Conservation (phyloP, 2,113 vertebrate species). For the Stegastes partitus region DNA sequence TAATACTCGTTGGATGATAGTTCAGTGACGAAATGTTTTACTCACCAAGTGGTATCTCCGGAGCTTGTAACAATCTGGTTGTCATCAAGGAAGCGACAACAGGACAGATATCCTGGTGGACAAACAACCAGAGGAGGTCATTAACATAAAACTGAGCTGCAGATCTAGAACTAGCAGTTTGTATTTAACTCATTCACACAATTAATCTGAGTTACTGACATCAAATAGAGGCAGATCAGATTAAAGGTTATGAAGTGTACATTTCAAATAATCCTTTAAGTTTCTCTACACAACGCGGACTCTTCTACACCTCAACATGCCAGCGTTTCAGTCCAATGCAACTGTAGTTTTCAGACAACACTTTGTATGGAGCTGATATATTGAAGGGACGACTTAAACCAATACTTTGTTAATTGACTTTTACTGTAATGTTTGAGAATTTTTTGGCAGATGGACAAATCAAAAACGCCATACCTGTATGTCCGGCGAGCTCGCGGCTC, state of each 20-base stretch:
- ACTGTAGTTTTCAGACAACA: neutral
- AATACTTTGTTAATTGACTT: neutral
- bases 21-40: neutral
- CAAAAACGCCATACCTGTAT: conserved; percentile 89
- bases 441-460: neutral
- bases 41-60: conserved; percentile 99
- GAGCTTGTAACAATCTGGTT: conserved; percentile 99
- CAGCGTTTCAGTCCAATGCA: neutral
- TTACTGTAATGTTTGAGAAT: neutral
- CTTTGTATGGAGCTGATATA: too few species aligned
- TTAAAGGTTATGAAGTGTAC: neutral
- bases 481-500: conserved; percentile 97
- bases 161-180: neutral
- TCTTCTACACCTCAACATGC: too few species aligned
- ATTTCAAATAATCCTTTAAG: neutral
- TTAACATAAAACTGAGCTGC: neutral
- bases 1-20: neutral
- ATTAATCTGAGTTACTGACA: neutral
- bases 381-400: neutral
- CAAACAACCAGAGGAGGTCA: conserved; percentile 35
- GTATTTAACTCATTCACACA: neutral
- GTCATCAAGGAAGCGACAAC: conserved; percentile 99
- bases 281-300: too few species aligned
- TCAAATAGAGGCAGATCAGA: neutral
- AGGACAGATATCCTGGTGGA: conserved; percentile 94